Percentiles rank a stretch among this genome's conserved stretches.
Evolutionary conservation across 2,888 invertebrate species (phyloP).

Genomic region (Dexiosoma caninum): DNA sequence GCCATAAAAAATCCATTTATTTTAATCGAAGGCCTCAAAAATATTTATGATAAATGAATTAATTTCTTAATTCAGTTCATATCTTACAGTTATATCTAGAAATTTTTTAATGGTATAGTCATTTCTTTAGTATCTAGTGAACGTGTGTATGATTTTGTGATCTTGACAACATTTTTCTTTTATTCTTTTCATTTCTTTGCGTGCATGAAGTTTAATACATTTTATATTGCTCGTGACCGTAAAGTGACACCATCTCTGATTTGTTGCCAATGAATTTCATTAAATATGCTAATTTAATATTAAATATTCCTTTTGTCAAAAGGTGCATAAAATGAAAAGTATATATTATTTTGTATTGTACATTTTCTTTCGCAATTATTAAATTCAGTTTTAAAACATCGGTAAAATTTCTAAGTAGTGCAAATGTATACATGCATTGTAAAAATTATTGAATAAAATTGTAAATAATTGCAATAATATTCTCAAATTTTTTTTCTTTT

Average conservation of each 20-base stretch:
- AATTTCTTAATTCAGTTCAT: no score
- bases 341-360: constrained; percentile 10
- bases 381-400: constrained; percentile 16
- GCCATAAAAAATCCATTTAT: no score
- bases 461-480: neutral
- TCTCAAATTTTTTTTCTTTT: constrained; percentile 1
- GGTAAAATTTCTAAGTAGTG: constrained; percentile 20
- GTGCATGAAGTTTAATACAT: no score
- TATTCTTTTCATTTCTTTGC: no score
- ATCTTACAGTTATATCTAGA: no score
- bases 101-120: no score
- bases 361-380: neutral
- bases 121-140: no score
- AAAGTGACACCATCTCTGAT: neutral
- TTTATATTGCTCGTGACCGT: neutral
- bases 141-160: no score
- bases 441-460: no score
- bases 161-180: no score
- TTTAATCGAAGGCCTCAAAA: no score
- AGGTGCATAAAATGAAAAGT: constrained; percentile 29
- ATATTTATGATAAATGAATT: no score
- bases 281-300: constrained; percentile 46
- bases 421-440: neutral
- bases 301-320: constrained; percentile 51
- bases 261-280: constrained; percentile 29